phyloP scores from a whole-genome alignment of 2,113 vertebrate species.

The Formicarius rufipectus region DNA sequence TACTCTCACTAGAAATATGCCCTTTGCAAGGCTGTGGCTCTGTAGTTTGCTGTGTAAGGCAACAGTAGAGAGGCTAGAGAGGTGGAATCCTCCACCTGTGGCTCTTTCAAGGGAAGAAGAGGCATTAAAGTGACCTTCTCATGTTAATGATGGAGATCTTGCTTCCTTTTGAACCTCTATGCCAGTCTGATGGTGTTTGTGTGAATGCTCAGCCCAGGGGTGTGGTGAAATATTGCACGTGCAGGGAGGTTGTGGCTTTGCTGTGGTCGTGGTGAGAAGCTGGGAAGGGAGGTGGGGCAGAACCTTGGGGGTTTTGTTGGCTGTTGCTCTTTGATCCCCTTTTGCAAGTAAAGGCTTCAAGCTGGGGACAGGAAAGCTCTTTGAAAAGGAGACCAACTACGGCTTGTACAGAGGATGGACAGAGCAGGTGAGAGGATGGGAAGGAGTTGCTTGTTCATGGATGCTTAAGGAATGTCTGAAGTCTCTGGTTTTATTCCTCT shows the following conservation, averaged over 20 bases:
- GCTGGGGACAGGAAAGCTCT: neutral
- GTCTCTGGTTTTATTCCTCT: neutral
- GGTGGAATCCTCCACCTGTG: neutral
- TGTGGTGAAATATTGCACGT: neutral
- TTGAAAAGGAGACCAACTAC: neutral
- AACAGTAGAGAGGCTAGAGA: neutral
- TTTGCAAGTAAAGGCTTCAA: neutral
- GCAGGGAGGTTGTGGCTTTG: neutral
- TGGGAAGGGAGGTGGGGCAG: neutral
- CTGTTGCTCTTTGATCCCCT: neutral
- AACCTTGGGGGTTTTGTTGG: neutral
- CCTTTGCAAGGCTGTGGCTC: neutral
- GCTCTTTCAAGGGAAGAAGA: neutral
- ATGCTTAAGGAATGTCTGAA: neutral
- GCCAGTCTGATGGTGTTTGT: neutral
- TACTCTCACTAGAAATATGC: neutral
- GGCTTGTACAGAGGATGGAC: neutral
- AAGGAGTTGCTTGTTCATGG: accelerated
- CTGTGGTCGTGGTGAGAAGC: accelerated
- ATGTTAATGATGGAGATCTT: neutral
- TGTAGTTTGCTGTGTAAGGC: neutral
- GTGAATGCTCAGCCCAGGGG: neutral
- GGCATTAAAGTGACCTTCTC: neutral
- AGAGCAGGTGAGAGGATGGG: neutral
- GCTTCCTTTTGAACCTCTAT: neutral